Evolutionary conservation across 1,140 invertebrate genomes (phyloP).

Genomic region (Drosophila guanche): DNA sequence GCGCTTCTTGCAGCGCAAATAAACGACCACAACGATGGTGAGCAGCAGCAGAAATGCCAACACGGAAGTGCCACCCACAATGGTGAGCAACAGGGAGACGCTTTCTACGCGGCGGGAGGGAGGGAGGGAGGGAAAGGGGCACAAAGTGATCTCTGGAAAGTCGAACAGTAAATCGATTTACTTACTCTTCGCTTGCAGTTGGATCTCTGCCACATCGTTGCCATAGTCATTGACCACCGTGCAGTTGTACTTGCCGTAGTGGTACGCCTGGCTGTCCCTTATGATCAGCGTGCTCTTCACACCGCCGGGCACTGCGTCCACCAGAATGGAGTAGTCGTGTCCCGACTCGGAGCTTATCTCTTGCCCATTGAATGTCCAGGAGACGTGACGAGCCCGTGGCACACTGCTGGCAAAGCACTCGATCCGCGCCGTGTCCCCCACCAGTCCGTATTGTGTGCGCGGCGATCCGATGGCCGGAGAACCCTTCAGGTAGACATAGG

Average conservation of each 20-base stretch:
- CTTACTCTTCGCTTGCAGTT: slow-evolving; percentile 92
- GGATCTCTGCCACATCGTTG: slow-evolving; percentile 92
- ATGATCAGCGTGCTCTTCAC: slow-evolving; percentile 93
- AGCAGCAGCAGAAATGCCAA: slow-evolving; percentile 72
- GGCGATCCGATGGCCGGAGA: slow-evolving; percentile 93
- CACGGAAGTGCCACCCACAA: slow-evolving; percentile 70
- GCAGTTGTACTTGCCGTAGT: slow-evolving; percentile 97
- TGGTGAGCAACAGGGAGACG: slow-evolving; percentile 69
- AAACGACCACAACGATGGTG: slow-evolving; percentile 70
- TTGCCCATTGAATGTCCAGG: slow-evolving; percentile 92
- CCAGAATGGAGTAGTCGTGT: slow-evolving; percentile 87
- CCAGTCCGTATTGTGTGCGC: slow-evolving; percentile 89
- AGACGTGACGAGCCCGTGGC: slow-evolving; percentile 92
- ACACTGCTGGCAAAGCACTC: slow-evolving; percentile 95
- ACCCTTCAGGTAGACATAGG: slow-evolving; percentile 92
- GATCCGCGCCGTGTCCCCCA: slow-evolving; percentile 91
- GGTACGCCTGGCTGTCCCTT: slow-evolving; percentile 90
- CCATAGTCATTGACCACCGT: slow-evolving; percentile 96
- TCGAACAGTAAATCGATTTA: not conserved
- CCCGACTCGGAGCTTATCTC: slow-evolving; percentile 89
- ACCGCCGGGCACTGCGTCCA: slow-evolving; percentile 87
- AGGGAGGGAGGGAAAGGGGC: not conserved
- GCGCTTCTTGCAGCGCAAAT: slow-evolving; percentile 76
- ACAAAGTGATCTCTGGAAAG: not conserved
- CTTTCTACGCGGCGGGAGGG: slow-evolving; percentile 52